Percentiles rank a stretch among this genome's conserved stretches.
These are phyloP conservation scores for Catostylus mosaicus DNA, from an alignment of 30 jellyfish, hydroid and myxozoan genomes.

Conservation along the genomic window DNA sequence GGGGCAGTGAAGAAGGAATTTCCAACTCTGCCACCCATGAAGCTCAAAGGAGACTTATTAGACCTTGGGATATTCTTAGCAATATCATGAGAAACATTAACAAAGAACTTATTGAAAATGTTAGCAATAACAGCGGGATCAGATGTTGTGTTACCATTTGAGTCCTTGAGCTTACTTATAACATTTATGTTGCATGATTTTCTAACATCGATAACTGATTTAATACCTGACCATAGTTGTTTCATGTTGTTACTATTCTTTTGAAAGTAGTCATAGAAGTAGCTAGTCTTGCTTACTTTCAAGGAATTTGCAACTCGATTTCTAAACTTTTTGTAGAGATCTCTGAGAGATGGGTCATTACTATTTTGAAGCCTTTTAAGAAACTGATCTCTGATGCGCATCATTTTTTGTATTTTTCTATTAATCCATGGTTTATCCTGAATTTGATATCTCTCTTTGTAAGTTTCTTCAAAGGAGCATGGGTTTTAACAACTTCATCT, in stretches of 20 bases:
- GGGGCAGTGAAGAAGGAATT: constrained; percentile 57
- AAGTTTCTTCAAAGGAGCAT: constrained; percentile 33
- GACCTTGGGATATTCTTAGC: constrained; percentile 29
- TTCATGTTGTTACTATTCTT: constrained; percentile 32
- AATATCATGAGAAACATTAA: constrained; percentile 50
- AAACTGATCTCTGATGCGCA: constrained; percentile 26
- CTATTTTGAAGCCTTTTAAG: background rate
- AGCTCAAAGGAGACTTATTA: constrained; percentile 32
- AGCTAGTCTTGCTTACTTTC: background rate
- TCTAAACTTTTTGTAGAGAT: constrained; percentile 36
- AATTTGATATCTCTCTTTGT: constrained; percentile 17
- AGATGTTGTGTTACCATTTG: constrained; percentile 18
- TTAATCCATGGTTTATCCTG: constrained; percentile 42
- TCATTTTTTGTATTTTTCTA: constrained; percentile 20
- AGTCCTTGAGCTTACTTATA: constrained; percentile 23
- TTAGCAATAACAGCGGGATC: constrained; percentile 46
- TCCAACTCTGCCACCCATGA: background rate
- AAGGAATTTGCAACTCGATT: constrained; percentile 25
- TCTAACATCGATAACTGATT: background rate
- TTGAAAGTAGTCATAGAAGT: constrained; percentile 6
- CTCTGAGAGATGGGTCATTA: background rate
- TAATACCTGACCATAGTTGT: background rate
- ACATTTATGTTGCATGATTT: constrained; percentile 2
- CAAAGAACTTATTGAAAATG: constrained; percentile 47
- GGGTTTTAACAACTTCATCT: background rate